Percentiles rank a stretch among this genome's conserved stretches.
Conservation (phyloP, 2,113 vertebrate genomes). For the Pionites leucogaster region DNA sequence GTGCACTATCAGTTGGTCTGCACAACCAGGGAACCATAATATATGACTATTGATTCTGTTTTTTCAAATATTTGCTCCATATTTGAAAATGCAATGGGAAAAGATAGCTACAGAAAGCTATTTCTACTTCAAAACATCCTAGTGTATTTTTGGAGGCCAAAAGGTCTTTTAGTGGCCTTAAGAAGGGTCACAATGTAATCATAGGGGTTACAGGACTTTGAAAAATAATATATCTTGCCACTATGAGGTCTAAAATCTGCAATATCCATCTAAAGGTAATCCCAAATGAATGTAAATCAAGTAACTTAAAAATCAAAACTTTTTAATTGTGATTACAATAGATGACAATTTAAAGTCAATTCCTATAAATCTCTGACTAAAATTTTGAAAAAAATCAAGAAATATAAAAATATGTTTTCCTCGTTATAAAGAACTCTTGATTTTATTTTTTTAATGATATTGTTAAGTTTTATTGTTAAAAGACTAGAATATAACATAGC, state of each 20-base stretch:
- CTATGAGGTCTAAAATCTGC: neutral
- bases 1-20: neutral
- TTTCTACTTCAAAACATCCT: neutral
- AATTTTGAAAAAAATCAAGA: neutral
- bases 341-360: neutral
- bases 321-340: neutral
- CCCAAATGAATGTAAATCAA: neutral
- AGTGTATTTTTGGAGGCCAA: neutral
- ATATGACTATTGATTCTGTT: neutral
- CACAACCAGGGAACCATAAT: neutral
- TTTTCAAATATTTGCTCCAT: neutral
- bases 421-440: neutral
- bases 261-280: neutral
- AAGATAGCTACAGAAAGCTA: neutral
- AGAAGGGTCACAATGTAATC: neutral
- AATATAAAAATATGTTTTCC: neutral
- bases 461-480: neutral
- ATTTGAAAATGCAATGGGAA: neutral
- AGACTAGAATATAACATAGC: neutral
- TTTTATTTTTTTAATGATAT: neutral
- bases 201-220: neutral
- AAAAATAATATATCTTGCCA: neutral
- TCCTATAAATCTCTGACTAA: neutral
- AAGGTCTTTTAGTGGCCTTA: neutral
- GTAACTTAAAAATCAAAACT: neutral